Evolutionary conservation across 1,140 invertebrate genomes (phyloP).

Genomic region (Pseudomyrmex flavicornis): DNA sequence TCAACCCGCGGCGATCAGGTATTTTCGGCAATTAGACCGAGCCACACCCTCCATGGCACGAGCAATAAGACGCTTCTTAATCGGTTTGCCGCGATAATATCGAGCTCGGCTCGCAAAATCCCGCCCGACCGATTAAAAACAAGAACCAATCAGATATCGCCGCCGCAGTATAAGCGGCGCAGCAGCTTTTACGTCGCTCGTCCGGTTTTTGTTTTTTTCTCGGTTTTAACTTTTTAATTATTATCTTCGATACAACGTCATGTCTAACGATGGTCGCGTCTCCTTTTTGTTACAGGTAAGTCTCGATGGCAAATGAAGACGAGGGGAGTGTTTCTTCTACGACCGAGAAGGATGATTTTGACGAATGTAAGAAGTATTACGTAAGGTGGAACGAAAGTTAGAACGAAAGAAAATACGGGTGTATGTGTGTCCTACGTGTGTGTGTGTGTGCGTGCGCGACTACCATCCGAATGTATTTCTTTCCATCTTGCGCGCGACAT

Average conservation of each 20-base stretch:
- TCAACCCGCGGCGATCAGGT: slow-evolving; percentile 36
- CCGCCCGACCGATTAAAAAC: slow-evolving; percentile 52
- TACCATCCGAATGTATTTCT: slow-evolving; percentile 66
- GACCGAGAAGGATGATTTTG: no score
- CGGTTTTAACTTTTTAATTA: no score
- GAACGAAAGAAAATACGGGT: no score
- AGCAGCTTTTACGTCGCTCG: no score
- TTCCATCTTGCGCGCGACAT: slow-evolving; percentile 63
- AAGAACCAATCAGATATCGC: slow-evolving; percentile 50
- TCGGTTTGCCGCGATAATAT: slow-evolving; percentile 67
- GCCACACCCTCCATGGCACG: slow-evolving; percentile 14
- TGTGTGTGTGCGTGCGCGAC: slow-evolving; percentile 39
- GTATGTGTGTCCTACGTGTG: slow-evolving; percentile 6
- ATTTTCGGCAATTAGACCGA: slow-evolving; percentile 68
- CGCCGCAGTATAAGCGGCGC: no score
- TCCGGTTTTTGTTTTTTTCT: no score
- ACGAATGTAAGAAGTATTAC: slow-evolving; percentile 10
- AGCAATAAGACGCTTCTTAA: slow-evolving; percentile 54
- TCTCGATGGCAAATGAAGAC: neutral
- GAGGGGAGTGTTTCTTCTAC: no score
- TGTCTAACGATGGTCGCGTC: slow-evolving; percentile 24
- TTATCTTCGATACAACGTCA: neutral
- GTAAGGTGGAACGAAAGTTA: slow-evolving; percentile 30
- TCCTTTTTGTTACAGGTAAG: slow-evolving; percentile 68
- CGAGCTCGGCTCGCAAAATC: slow-evolving; percentile 46